A percentile compares a stretch with the other conserved stretches of the same genome.
These are phyloP conservation scores for Grammomys dolichurus DNA, from an alignment of 2,113 vertebrate genomes.

Conservation along the genomic window DNA sequence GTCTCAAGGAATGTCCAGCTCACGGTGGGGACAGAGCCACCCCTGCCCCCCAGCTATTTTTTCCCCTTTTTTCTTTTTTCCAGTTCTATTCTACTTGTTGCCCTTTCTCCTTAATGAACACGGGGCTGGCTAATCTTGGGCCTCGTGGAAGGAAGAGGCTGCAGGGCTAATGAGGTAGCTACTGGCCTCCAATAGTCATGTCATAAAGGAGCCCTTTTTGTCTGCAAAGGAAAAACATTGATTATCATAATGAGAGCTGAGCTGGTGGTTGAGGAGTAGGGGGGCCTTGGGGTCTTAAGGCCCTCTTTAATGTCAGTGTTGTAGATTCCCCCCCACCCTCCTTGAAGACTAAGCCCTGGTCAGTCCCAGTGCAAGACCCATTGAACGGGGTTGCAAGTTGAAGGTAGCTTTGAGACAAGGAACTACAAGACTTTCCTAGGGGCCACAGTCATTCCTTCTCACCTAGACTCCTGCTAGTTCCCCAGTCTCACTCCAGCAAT, in stretches of 20 bases:
- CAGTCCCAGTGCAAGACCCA: not conserved
- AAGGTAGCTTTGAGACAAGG: not conserved
- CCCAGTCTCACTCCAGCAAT: not conserved
- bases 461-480: not conserved
- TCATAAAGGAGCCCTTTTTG: constrained; percentile 77
- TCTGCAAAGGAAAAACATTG: constrained; percentile 63
- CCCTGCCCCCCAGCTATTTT: constrained; percentile 19
- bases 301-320: constrained; percentile 73
- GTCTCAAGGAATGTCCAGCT: constrained; percentile 48
- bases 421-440: rapidly evolving
- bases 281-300: constrained; percentile 62
- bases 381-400: constrained; percentile 66
- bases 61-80: not conserved
- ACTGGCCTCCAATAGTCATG: constrained; percentile 49
- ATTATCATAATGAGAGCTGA: constrained; percentile 81
- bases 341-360: constrained; percentile 68
- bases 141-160: constrained; percentile 75
- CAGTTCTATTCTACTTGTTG: constrained; percentile 46
- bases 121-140: constrained; percentile 68
- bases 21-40: not conserved
- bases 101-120: constrained; percentile 80
- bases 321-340: constrained; percentile 47
- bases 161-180: constrained; percentile 77
- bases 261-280: constrained; percentile 45
- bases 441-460: no score